These are phyloP conservation scores for Bicyclus anynana DNA, from an alignment of 1,140 invertebrate genomes.

Conservation along the genomic window DNA sequence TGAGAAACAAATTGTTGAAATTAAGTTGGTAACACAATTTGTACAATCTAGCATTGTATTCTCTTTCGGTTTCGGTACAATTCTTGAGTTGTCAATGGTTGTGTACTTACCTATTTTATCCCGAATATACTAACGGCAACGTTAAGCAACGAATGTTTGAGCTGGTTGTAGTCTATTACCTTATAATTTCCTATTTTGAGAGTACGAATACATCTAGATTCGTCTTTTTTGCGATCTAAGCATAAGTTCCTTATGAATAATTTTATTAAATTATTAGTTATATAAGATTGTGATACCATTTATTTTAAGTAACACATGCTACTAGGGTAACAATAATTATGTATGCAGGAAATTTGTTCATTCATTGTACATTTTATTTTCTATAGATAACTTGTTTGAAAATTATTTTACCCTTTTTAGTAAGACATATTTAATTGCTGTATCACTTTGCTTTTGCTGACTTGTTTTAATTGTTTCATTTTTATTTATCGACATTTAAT, in stretches of 20 bases:
- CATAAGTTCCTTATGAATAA: slow-evolving; percentile 71
- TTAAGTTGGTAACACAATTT: slow-evolving; percentile 28
- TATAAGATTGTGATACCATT: slow-evolving; percentile 75
- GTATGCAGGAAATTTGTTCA: slow-evolving; percentile 50
- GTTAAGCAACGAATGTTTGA: slow-evolving; percentile 41
- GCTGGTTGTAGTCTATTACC: slow-evolving; percentile 38
- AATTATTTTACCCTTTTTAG: slow-evolving; percentile 54
- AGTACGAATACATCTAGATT: slow-evolving; percentile 31
- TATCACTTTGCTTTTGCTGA: slow-evolving; percentile 40
- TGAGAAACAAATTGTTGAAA: slow-evolving; percentile 27
- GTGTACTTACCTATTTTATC: slow-evolving; percentile 64
- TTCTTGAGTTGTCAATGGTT: slow-evolving; percentile 62
- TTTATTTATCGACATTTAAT: slow-evolving; percentile 38
- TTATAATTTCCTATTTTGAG: slow-evolving; percentile 37
- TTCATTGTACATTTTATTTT: slow-evolving; percentile 53
- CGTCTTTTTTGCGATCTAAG: slow-evolving; percentile 54
- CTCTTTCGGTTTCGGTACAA: slow-evolving; percentile 38
- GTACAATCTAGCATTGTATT: slow-evolving; percentile 33
- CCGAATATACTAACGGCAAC: slow-evolving; percentile 32
- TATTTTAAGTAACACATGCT: slow-evolving; percentile 62
- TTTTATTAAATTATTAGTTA: slow-evolving; percentile 60
- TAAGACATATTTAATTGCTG: slow-evolving; percentile 43
- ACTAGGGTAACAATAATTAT: slow-evolving; percentile 35
- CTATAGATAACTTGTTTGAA: slow-evolving; percentile 51
- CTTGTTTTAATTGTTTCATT: slow-evolving; percentile 28